Percentiles rank a stretch among this genome's conserved stretches.
phyloP scores from a whole-genome alignment of 2,888 invertebrate genomes.

The Rutpela maculata region DNA sequence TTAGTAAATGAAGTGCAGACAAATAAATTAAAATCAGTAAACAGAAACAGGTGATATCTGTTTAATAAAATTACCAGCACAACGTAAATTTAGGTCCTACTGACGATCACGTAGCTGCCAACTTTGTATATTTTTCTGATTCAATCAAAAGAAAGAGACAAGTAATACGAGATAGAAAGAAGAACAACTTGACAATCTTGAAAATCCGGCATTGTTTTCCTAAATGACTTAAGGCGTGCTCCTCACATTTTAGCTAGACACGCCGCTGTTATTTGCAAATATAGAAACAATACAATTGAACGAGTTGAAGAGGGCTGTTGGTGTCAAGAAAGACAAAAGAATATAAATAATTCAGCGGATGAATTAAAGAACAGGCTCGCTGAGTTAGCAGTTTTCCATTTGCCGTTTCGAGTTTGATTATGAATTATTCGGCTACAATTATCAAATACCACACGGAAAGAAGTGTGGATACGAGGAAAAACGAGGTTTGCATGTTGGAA shows the following conservation, averaged over 20 bases:
- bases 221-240: not conserved
- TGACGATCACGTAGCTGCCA: too few relatives aligned
- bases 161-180: too few relatives aligned
- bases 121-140: too few relatives aligned
- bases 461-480: not conserved
- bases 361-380: not conserved
- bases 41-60: too few relatives aligned
- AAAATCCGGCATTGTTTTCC: not conserved
- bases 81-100: too few relatives aligned
- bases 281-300: not conserved
- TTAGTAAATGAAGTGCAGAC: too few relatives aligned
- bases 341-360: not conserved
- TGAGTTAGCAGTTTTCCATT: not conserved
- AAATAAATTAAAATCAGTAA: too few relatives aligned
- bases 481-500: not conserved
- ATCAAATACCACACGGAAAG: slow-evolving; percentile 1
- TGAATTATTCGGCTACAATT: not conserved
- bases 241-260: not conserved
- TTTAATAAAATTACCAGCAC: too few relatives aligned
- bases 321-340: not conserved
- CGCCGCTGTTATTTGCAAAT: not conserved
- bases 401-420: not conserved
- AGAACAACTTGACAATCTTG: too few relatives aligned
- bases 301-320: not conserved
- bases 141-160: too few relatives aligned